Evolutionary conservation across 23 tunicate species (phyloP).

Genomic region (Styela clava): DNA sequence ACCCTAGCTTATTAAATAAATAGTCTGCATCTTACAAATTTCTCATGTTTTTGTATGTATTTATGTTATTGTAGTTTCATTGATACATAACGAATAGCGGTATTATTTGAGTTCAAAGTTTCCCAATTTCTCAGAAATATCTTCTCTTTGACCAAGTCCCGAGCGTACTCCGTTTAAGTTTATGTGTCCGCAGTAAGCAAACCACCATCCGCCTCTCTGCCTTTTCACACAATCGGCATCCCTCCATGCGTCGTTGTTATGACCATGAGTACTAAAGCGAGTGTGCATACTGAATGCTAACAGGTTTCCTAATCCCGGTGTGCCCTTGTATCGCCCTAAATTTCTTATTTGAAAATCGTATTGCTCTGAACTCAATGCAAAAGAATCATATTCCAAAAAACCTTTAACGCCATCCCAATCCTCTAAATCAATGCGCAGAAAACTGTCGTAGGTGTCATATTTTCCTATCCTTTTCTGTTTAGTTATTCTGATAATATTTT

Average conservation of each 20-base stretch:
- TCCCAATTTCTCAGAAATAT: background rate
- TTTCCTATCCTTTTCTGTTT: background rate
- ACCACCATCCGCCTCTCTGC: conserved; percentile 9
- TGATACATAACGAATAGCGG: conserved; percentile 11
- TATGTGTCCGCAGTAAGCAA: background rate
- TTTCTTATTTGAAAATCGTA: background rate
- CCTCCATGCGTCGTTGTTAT: background rate
- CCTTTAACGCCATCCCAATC: conserved; percentile 8
- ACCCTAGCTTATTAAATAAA: too few relatives aligned
- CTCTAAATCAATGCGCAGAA: background rate
- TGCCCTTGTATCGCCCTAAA: background rate
- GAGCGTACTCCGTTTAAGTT: background rate
- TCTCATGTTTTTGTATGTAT: too few relatives aligned
- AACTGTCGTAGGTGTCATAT: background rate
- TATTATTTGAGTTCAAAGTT: background rate
- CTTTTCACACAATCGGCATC: background rate
- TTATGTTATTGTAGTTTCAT: background rate
- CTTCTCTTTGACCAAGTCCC: background rate
- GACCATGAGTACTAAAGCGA: background rate
- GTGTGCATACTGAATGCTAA: background rate
- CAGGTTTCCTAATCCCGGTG: background rate
- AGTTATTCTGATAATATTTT: background rate
- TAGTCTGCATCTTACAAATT: too few relatives aligned
- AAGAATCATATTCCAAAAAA: background rate
- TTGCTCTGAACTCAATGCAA: background rate